phyloP scores from a whole-genome alignment of 2,113 vertebrate genomes.

The Daboia siamensis region DNA sequence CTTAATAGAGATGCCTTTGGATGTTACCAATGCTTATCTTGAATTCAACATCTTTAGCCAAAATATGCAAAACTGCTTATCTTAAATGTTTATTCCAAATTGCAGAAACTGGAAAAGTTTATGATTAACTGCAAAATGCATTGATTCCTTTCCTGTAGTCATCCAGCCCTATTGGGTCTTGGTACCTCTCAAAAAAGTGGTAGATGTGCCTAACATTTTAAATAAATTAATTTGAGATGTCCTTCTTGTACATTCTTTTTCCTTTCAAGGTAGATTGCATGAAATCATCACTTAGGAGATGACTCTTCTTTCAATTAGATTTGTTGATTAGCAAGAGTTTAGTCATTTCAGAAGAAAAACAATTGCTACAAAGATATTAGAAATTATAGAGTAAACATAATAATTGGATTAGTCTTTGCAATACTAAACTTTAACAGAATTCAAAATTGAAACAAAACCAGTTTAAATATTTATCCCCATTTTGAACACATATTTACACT shows the following conservation, averaged over 20 bases:
- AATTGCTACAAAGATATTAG: not conserved
- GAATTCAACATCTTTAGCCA: not conserved
- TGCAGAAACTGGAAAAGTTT: not conserved
- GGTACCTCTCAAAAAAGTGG: not conserved
- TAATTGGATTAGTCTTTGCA: not conserved
- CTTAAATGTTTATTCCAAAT: not conserved
- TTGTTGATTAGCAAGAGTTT: not conserved
- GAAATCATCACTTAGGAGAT: not conserved
- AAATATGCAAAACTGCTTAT: not conserved
- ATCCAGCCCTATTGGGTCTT: not conserved
- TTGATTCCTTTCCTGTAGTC: not conserved
- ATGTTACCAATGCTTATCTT: not conserved
- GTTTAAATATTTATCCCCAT: slow-evolving; percentile 7
- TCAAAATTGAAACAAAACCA: not conserved
- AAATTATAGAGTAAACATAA: not conserved
- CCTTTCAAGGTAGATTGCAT: not conserved
- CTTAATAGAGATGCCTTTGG: not conserved
- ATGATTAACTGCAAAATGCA: not conserved
- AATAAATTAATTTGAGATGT: not conserved
- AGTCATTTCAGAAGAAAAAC: not conserved
- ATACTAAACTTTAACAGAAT: not conserved
- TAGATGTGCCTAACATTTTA: not conserved
- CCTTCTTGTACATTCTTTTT: not conserved
- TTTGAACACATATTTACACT: slow-evolving; percentile 45
- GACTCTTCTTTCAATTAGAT: not conserved